Base-by-base conservation (phyloP, 1,140 invertebrate species). In the Monochamus saltuarius region DNA sequence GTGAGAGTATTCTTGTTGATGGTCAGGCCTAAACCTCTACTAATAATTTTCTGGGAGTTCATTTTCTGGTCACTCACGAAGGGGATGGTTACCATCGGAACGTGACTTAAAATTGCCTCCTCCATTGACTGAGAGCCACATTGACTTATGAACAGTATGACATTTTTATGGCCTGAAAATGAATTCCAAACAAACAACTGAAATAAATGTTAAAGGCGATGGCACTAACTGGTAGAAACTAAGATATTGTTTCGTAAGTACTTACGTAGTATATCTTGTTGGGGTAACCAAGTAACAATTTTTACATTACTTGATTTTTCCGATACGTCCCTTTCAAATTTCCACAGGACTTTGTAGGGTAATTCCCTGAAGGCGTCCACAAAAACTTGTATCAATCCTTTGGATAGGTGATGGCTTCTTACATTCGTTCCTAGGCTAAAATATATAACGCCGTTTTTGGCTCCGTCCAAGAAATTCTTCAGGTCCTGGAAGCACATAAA, bases 271-370 rank as follows among this genome's bases (percentile, higher is more conserved):
- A 58, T 13, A 45, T 58, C 56, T 49, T 52, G 45, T 53, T 63
- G 62, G 16, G 62, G 62, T 7, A 56, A 9, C 61, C 61, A 63
- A 11, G 38, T 53, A 9, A 45, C 40, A 13, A 59, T 13, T 36
- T 54, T 52, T 16, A 63, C 49, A 34, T 63, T 63, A 13, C 29
- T 34, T 10, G 61, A 38, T 40, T 29, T 59, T 16, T 54, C 34
- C 35, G 11, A 16, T 2, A 59, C 14, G 19, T 80, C 78, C 13
- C 73, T 67, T 63, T 86, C 84, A 62, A 79, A 84, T 67, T 87
- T 87, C 84, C 85, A 87, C 19, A 87, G 74, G 0, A 88, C 78
- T 39, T 80, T 82, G 37, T 85, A 80, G 22, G 84, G 85, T 0
- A 89, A 62, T 11, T 74, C 72, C 7, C 61, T 72, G 35, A 89